phyloP scores from a whole-genome alignment of 2,888 invertebrate genomes.

The Cistogaster globosa region DNA sequence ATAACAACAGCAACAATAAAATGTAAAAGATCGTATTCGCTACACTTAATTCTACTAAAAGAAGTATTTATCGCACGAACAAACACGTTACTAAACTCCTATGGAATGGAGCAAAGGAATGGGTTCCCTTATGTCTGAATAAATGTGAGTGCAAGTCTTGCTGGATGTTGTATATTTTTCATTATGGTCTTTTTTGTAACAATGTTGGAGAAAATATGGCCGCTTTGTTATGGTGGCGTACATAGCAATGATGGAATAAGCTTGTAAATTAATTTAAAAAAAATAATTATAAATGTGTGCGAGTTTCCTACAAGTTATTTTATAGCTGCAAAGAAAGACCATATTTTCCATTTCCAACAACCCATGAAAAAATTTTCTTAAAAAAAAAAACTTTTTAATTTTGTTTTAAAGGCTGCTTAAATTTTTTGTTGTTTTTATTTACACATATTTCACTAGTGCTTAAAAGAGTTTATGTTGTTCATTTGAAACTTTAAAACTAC shows the following conservation, averaged over 20 bases:
- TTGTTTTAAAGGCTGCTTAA: constrained; percentile 13
- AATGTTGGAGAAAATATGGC: constrained; percentile 59
- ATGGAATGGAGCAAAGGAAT: constrained; percentile 63
- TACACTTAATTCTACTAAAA: constrained; percentile 46
- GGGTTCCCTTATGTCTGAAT: constrained; percentile 63
- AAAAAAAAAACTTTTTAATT: not conserved
- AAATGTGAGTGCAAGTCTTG: constrained; percentile 66
- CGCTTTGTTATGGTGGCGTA: constrained; percentile 59
- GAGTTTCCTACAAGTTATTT: not conserved
- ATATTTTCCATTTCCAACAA: constrained; percentile 51
- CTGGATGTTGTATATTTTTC: constrained; percentile 6
- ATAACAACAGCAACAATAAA: constrained; percentile 16
- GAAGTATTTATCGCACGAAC: constrained; percentile 60
- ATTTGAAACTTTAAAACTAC: constrained; percentile 10
- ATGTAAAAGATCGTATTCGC: constrained; percentile 36
- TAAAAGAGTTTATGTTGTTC: constrained; percentile 36
- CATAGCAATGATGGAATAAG: constrained; percentile 52
- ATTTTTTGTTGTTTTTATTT: constrained; percentile 2
- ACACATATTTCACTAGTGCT: constrained; percentile 10
- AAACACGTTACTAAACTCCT: constrained; percentile 60
- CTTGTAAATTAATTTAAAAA: constrained; percentile 57
- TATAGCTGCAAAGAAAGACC: constrained; percentile 23
- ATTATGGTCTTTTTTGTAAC: constrained; percentile 17
- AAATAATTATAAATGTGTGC: constrained; percentile 18
- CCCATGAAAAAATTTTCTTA: constrained; percentile 40